Evolutionary conservation across 2,888 invertebrate genomes (phyloP), one percentile per base, ranked within the genome.

Genomic region (Pyralis farinalis): DNA sequence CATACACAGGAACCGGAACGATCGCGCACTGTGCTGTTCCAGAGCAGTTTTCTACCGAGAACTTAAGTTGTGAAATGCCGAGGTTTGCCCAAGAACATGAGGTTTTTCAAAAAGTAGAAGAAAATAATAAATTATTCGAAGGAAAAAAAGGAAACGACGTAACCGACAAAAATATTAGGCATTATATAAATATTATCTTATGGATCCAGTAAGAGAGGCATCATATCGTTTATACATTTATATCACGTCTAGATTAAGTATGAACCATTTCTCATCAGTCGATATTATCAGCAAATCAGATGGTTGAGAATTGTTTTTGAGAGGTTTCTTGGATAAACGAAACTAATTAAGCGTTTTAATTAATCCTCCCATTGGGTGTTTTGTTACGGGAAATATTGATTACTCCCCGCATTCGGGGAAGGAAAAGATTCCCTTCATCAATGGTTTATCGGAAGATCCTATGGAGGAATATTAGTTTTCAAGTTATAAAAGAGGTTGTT

Each of bases 301-400:
- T 68, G 69, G 68, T 70, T 68, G 60, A 63, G 58, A 66, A 66
- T 71, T 78, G 80, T 78, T 75, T 77, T 74, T 79, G 76, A 81
- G 76, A 78, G 77, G 78, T 75, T 78, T 77, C 77, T 58, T 59
- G 69, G 77, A 79, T 82, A 80, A 83, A 81, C 75, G 74, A 83
- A 84, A 77, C 79, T 85, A 84, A 85, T 85, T 84, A 76, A 80
- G 71, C 73, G 74, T 79, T 82, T 82, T 83, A 84, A 85, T 86
- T 82, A 82, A 83, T 81, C 78, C 77, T 67, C 58, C 72, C 69
- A 72, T 76, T 71, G 72, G 71, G 81, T 75, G 75, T 81, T 74
- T 72, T 74, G 78, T 84, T 85, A 73, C 81, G 58, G 70, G 72
- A 77, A 79, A 74, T 81, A 78, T 79, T 75, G 76, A 80, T 79